phyloP scores from a whole-genome alignment of 2,797 vertebrate genomes.

The Chelon labrosus region DNA sequence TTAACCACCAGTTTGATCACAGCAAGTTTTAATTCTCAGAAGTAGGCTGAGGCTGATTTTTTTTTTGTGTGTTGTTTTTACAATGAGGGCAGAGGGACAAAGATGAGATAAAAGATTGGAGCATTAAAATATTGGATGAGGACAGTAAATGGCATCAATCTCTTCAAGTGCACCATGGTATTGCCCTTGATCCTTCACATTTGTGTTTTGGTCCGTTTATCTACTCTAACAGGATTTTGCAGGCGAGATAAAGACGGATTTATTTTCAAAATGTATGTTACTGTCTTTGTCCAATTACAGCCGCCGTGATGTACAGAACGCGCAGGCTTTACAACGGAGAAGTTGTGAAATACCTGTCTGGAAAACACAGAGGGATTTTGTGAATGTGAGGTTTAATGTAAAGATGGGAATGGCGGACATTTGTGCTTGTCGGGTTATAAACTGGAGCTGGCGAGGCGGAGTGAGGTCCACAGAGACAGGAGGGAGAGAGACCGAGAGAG shows the following conservation, averaged over 20 bases:
- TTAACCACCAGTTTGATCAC: constrained; percentile 16
- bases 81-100: constrained; percentile 28
- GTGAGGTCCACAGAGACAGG: constrained; percentile 58
- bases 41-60: constrained; percentile 22
- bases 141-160: constrained; percentile 50
- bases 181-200: constrained; percentile 51
- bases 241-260: neutral
- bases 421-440: constrained; percentile 64
- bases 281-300: constrained; percentile 9
- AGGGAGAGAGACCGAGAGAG: constrained; percentile 4
- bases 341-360: constrained; percentile 9
- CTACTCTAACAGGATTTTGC: constrained; percentile 10
- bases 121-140: constrained; percentile 41
- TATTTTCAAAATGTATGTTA: neutral
- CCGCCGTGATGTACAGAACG: neutral
- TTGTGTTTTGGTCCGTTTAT: constrained; percentile 25
- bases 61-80: constrained; percentile 8
- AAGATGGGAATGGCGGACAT: constrained; percentile 49
- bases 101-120: constrained; percentile 41
- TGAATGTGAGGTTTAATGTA: constrained; percentile 35
- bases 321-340: neutral
- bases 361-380: constrained; percentile 31
- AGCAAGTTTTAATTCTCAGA: constrained; percentile 51
- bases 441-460: constrained; percentile 48
- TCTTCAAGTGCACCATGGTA: constrained; percentile 20